Conservation (phyloP, 64 coral and sea anemone species). For the Pocillopora damicornis region DNA sequence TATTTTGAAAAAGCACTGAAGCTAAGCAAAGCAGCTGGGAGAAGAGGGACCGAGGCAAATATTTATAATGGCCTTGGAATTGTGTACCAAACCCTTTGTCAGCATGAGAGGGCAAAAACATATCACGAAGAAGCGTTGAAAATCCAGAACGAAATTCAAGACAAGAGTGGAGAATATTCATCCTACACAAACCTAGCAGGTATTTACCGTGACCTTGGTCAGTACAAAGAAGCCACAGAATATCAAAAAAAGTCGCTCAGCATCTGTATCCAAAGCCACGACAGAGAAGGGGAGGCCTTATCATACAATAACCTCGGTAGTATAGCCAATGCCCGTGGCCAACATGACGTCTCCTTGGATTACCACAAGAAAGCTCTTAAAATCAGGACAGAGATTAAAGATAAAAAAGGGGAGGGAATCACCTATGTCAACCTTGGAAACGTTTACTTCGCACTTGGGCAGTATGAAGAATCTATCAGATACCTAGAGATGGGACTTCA, state of each 20-base stretch:
- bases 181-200: neutral
- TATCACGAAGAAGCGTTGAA: neutral
- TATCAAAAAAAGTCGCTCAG: constrained; percentile 17
- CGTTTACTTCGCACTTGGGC: neutral
- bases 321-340: neutral
- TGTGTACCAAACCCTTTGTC: neutral
- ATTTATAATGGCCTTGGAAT: neutral
- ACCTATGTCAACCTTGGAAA: neutral
- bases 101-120: constrained; percentile 1
- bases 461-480: neutral
- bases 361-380: neutral
- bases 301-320: neutral
- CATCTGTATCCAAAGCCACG: neutral
- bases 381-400: neutral
- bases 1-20: neutral
- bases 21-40: neutral
- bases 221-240: neutral
- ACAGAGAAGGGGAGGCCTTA: neutral
- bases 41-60: neutral
- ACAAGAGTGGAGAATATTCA: neutral
- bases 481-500: neutral
- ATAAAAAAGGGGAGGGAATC: neutral
- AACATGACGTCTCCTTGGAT: neutral
- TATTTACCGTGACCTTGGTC: neutral
- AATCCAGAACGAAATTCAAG: neutral